Base-by-base conservation (phyloP, 1,140 invertebrate species). In the Zaprionus ghesquierei region DNA sequence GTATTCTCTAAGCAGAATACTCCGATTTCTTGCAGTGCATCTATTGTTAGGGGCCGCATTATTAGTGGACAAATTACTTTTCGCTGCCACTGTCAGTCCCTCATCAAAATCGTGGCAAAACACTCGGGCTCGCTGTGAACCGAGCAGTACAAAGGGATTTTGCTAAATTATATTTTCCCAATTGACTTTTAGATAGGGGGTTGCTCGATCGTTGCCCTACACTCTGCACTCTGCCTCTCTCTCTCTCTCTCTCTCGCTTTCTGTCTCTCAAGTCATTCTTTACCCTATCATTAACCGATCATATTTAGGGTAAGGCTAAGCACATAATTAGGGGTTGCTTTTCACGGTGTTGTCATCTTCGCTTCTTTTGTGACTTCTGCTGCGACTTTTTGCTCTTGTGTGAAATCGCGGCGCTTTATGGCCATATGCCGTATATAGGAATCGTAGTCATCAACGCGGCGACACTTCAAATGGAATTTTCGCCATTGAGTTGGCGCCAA, bases 71-170 rank as follows among this genome's bases (percentile, higher is more conserved):
- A 90, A 90, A 90, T 90, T 90, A 86, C 81, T 80, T 90, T 86
- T 90, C 81, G 89, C 72, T 89, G 76, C 84, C 87, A 90, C 81
- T 90, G 87, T 90, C 87, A 89, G 87, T 90, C 87, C 87, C 87
- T 90, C 86, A 90, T 90, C 87, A 90, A 90, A 72, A 80, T 62
- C 78, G 71, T 84, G 74, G 84, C 84, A 82, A 89, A 87, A 89
- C 84, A 89, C 84, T 89, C 77, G 65, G 65, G 84, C 72, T 70
- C 63, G 69, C 64, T 82, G 56, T 23, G 41, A 54, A 70, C 63
- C 4, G 20, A 20, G 18, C 41, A 18, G 41, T 69, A 87, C 84
- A 87, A 89, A 68, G 46, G 77, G 70, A 89, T 90, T 79, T 71
- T 79, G 79, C 73, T 68, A 90, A 90, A 90, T 90, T 90, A 90